Percentiles rank a stretch among this genome's conserved stretches.
phyloP scores from a whole-genome alignment of 2,888 invertebrate genomes.

The Drosophila lacicola region DNA sequence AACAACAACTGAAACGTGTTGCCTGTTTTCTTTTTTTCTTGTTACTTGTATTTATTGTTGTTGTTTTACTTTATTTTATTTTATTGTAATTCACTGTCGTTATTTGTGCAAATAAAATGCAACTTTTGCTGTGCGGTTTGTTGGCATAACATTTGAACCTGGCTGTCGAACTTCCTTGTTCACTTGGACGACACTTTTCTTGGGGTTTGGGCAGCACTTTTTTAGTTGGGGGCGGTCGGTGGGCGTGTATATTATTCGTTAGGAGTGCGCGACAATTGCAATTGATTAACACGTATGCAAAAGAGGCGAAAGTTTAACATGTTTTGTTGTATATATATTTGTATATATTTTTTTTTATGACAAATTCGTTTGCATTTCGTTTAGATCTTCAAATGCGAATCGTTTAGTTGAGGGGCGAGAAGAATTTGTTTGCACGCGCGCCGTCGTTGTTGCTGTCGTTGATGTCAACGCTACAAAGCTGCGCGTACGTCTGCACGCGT shows the following conservation, averaged over 20 bases:
- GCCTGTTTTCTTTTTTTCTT: conserved; percentile 28
- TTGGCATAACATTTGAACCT: conserved; percentile 75
- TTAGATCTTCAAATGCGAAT: conserved; percentile 29
- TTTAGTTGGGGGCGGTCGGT: conserved; percentile 3
- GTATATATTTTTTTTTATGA: conserved; percentile 26
- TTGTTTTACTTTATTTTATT: conserved; percentile 25
- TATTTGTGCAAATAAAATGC: conserved; percentile 72
- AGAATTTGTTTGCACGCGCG: conserved; percentile 57
- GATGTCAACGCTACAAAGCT: conserved; percentile 48
- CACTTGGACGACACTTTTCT: conserved; percentile 39
- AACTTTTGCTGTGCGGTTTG: conserved; percentile 51
- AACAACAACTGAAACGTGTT: conserved; percentile 51
- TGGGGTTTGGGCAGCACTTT: conserved; percentile 41
- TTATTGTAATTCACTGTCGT: conserved; percentile 53
- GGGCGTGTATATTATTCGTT: conserved; percentile 21
- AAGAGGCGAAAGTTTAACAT: conserved; percentile 62
- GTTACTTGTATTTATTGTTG: conserved; percentile 20
- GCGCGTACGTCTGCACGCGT: conserved; percentile 77
- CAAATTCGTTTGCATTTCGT: conserved; percentile 61
- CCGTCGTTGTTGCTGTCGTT: conserved; percentile 31
- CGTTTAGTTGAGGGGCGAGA: conserved; percentile 1
- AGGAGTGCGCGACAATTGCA: conserved; percentile 39
- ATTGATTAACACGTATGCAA: conserved; percentile 57
- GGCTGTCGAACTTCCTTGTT: conserved; percentile 67
- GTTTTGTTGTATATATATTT: conserved; percentile 15